Conservation (phyloP, 2,888 invertebrate genomes). For the Eledona agricola region DNA sequence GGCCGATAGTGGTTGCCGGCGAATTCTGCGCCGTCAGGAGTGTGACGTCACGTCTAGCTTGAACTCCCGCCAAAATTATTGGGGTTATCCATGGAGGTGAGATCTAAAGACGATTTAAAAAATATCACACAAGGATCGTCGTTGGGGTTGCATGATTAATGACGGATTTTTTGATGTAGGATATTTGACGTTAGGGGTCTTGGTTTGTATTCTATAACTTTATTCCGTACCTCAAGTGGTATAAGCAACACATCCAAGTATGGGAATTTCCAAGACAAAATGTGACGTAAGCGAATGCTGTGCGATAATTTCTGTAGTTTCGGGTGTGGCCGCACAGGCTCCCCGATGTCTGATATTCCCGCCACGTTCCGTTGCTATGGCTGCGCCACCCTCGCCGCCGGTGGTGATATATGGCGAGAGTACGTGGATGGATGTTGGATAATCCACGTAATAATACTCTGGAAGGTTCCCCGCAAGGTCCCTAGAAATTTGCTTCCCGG, state of each 20-base stretch:
- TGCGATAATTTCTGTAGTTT: too few relatives aligned
- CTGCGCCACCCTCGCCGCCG: slow-evolving; percentile 38
- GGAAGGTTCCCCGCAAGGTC: too few relatives aligned
- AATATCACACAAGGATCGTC: too few relatives aligned
- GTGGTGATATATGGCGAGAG: slow-evolving; percentile 30
- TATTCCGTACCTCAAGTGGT: neutral
- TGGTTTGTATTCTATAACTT: slow-evolving; percentile 5
- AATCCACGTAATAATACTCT: too few relatives aligned
- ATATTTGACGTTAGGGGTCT: slow-evolving; percentile 51
- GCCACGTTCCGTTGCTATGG: slow-evolving; percentile 53
- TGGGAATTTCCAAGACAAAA: too few relatives aligned
- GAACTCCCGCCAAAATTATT: slow-evolving; percentile 41
- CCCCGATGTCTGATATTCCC: slow-evolving; percentile 53
- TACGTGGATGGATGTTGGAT: slow-evolving; percentile 19
- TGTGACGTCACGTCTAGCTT: slow-evolving; percentile 42
- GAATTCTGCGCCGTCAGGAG: slow-evolving; percentile 32
- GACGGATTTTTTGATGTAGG: slow-evolving; percentile 35
- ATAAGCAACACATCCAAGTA: too few relatives aligned
- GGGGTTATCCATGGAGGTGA: too few relatives aligned
- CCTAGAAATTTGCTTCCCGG: neutral
- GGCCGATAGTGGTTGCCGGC: slow-evolving; percentile 14
- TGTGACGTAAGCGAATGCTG: too few relatives aligned
- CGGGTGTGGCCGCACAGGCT: slow-evolving; percentile 43
- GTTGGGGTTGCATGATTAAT: too few relatives aligned
- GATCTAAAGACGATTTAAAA: too few relatives aligned